Conservation (phyloP, 2,888 invertebrate species). For the Elmis aenea region DNA sequence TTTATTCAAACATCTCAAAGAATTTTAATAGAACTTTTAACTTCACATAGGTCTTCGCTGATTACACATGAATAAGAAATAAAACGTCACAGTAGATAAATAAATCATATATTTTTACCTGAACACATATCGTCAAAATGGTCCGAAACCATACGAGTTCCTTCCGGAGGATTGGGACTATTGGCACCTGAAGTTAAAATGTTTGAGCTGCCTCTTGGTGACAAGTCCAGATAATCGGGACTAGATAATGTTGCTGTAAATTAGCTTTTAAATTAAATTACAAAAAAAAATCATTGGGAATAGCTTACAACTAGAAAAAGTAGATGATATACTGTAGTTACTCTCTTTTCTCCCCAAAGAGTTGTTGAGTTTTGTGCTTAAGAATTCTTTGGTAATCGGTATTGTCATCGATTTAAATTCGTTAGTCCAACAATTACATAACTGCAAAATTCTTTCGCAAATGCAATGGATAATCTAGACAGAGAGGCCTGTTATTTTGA, state of each 20-base stretch:
- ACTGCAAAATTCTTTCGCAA: conserved; percentile 69
- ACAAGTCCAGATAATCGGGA: conserved; percentile 28
- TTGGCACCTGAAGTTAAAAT: conserved; percentile 28
- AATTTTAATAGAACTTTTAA: too few relatives aligned
- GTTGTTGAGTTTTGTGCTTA: conserved; percentile 38
- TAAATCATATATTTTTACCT: too few relatives aligned
- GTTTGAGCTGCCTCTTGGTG: conserved; percentile 28
- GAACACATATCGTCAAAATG: conserved; percentile 24
- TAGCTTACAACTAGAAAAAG: conserved; percentile 35
- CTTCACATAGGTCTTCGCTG: too few relatives aligned
- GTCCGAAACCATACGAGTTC: conserved; percentile 31
- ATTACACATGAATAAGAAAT: too few relatives aligned
- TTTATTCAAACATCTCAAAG: too few relatives aligned
- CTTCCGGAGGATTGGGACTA: conserved; percentile 40
- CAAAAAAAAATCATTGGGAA: neutral
- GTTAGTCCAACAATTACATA: conserved; percentile 61
- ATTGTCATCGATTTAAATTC: conserved; percentile 52
- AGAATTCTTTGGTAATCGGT: conserved; percentile 57
- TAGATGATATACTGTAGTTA: conserved; percentile 36
- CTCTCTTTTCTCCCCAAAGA: conserved; percentile 37
- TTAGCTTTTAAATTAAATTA: neutral
- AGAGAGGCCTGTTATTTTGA: conserved; percentile 2
- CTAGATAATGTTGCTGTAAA: conserved; percentile 29
- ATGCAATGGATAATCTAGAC: conserved; percentile 69
- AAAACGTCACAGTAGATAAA: too few relatives aligned